A percentile compares a stretch with the other conserved stretches of the same genome.
phyloP scores from a whole-genome alignment of 2,113 vertebrate genomes.

The Syrmaticus mikado region DNA sequence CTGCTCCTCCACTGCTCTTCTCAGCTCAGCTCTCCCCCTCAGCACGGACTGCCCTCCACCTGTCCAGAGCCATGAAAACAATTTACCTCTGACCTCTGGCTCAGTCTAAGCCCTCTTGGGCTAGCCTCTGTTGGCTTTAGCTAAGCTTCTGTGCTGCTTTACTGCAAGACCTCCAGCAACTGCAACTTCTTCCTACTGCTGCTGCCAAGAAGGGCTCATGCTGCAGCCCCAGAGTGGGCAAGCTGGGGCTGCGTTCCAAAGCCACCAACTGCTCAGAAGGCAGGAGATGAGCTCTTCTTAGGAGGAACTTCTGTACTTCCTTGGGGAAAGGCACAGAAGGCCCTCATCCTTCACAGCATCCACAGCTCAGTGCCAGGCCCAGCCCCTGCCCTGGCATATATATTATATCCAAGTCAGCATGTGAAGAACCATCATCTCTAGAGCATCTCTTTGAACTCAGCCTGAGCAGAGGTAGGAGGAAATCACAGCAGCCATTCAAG shows the following conservation, averaged over 20 bases:
- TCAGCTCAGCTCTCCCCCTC: neutral
- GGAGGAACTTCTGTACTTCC: neutral
- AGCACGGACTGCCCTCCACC: neutral
- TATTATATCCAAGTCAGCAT: neutral
- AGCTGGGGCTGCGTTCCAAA: neutral
- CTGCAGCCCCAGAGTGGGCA: neutral
- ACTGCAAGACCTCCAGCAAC: neutral
- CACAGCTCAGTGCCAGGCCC: neutral
- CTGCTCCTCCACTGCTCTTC: neutral
- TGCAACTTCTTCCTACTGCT: neutral
- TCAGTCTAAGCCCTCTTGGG: neutral
- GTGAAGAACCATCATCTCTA: neutral
- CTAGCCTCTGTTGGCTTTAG: neutral
- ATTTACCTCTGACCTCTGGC: neutral
- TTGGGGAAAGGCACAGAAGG: neutral
- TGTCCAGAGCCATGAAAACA: neutral
- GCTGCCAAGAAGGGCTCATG: neutral
- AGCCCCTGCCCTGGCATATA: neutral
- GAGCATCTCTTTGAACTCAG: neutral
- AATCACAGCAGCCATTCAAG: neutral
- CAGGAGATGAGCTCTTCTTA: accelerated
- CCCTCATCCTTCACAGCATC: neutral
- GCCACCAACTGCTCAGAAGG: neutral
- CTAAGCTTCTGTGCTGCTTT: constrained; percentile 1
- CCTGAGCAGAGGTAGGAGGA: neutral